Base-by-base conservation (phyloP, 2,797 vertebrate species). In the Merluccius polli region DNA sequence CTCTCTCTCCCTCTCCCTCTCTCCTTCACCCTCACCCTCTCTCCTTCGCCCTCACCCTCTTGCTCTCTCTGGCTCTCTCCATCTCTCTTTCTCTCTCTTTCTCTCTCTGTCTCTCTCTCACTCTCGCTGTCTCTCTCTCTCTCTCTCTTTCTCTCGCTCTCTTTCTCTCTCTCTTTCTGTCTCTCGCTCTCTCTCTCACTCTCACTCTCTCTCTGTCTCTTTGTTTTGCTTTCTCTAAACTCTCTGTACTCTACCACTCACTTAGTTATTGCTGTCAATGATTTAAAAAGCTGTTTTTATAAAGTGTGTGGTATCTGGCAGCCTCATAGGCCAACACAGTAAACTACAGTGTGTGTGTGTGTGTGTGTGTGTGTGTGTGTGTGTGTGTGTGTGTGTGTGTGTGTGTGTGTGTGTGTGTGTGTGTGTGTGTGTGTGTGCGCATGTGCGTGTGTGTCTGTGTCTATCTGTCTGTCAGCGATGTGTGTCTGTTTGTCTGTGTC, bases 211-310 rank as follows among this genome's bases (percentile, higher is more conserved):
- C 41, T 29, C 70, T 31, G 29, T 18, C 21, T 80, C 79, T 70
- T n/a, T 71, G 71, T 76, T 59, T 75, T 78, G 21, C 48, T 21
- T 35, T 38, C 35, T 38, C 6, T 38, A 10, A 10, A 38, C 12
- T 38, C 36, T 11, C 36, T 1, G 12, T 38, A 38, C 36, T 38
- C 36, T 38, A 38, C 86, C 21, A 21, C 69, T 35, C 30, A 86
- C 87, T 93, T 90, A 93, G 91, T 92, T 92, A 92, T 83, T 85
- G 85, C 88, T 87, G 89, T 88, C 85, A 89, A 78, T 90, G 85
- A 89, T 92, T 93, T 89, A 85, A 88, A 87, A 90, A 91, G 88
- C 89, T 88, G 81, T 89, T 89, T 92, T 90, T 89, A 87, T 87
- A 89, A 87, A 89, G 87, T 88, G 73, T 77, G 89, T 77, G 89